Percentiles rank a stretch among this genome's conserved stretches.
These are phyloP conservation scores for Sinocyclocheilus grahami DNA, from an alignment of 2,113 vertebrate genomes.

Conservation along the genomic window DNA sequence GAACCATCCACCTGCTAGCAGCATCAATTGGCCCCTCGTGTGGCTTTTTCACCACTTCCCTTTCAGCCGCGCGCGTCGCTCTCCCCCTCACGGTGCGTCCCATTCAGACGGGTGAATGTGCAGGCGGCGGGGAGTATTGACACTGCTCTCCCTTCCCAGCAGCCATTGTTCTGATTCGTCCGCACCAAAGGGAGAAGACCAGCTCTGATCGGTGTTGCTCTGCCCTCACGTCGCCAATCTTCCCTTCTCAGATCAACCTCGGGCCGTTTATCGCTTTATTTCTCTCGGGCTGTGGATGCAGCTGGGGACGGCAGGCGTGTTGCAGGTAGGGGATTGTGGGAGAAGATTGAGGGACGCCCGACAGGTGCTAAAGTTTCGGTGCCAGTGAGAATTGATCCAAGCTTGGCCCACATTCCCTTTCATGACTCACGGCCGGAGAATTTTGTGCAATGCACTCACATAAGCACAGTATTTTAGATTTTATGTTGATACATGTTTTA, in stretches of 20 bases:
- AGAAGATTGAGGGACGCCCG: constrained; percentile 21
- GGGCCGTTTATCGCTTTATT: constrained; percentile 32
- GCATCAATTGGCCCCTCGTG: constrained; percentile 65
- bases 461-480: neutral
- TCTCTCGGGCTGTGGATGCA: constrained; percentile 12
- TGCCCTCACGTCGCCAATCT: constrained; percentile 34
- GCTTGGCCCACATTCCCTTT: constrained; percentile 51
- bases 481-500: neutral
- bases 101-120: constrained; percentile 54
- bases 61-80: constrained; percentile 48
- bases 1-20: constrained; percentile 65
- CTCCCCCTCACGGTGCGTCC: constrained; percentile 48
- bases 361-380: constrained; percentile 49
- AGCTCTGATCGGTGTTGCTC: constrained; percentile 45
- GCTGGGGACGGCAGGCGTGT: neutral
- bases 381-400: constrained; percentile 49
- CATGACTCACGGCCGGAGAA: neutral
- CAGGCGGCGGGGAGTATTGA: constrained; percentile 53
- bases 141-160: constrained; percentile 46
- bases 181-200: constrained; percentile 48
- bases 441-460: neutral
- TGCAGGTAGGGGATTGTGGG: constrained; percentile 43
- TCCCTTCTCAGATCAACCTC: constrained; percentile 20
- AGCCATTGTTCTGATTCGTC: constrained; percentile 49
- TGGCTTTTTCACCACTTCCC: constrained; percentile 58